These are phyloP conservation scores for Wasmannia auropunctata DNA, from an alignment of 1,140 invertebrate genomes.

Conservation along the genomic window DNA sequence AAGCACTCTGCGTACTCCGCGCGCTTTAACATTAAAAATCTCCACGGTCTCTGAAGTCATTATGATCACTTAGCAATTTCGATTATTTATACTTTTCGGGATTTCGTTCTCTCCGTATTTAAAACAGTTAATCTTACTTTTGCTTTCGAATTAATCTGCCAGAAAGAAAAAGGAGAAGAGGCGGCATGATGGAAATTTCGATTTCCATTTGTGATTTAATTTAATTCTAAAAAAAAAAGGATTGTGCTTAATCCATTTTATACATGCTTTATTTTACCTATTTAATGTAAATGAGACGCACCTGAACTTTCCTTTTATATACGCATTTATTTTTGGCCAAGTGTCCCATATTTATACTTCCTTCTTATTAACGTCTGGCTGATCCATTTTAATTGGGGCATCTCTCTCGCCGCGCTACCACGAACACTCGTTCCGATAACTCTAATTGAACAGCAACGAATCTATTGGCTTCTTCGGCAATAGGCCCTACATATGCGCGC, in stretches of 20 bases:
- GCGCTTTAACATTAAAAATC: slow-evolving; percentile 37
- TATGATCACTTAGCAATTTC: not conserved
- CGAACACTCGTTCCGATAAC: slow-evolving; percentile 39
- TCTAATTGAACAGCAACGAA: slow-evolving; percentile 24
- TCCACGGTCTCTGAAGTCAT: not conserved
- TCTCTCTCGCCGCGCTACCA: not conserved
- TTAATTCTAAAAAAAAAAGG: not conserved
- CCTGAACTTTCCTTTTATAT: not conserved
- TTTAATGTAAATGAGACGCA: not conserved
- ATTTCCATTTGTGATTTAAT: not conserved
- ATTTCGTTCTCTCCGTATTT: not conserved
- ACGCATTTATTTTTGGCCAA: not conserved
- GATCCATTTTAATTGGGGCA: slow-evolving; percentile 21
- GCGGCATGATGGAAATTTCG: not conserved
- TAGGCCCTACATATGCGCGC: slow-evolving; percentile 7
- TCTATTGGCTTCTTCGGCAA: not conserved
- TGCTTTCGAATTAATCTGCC: not conserved
- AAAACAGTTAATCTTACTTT: not conserved
- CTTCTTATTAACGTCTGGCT: not conserved
- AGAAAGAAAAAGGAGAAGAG: not conserved
- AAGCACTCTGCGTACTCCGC: slow-evolving; percentile 10
- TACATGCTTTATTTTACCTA: not conserved
- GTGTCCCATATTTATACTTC: not conserved
- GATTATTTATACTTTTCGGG: slow-evolving; percentile 8
- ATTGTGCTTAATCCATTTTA: too few relatives aligned